Conservation (phyloP, 1,140 invertebrate genomes). For the Bombyx mori region ASM3026992v2 NC_085119.1:6112501-6113000, state of each 20-base stretch:
- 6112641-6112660: too few relatives aligned
- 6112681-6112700: too few relatives aligned
- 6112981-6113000: too few relatives aligned
- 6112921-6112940: slow-evolving; percentile 95
- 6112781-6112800: slow-evolving; percentile 93
- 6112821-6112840: slow-evolving; percentile 93
- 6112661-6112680: too few relatives aligned
- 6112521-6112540: slow-evolving; percentile 81
- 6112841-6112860: slow-evolving; percentile 92
- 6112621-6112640: too few relatives aligned
- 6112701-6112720: neutral
- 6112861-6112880: slow-evolving; percentile 93
- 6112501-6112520: slow-evolving; percentile 81
- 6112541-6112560: slow-evolving; percentile 77
- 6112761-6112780: slow-evolving; percentile 97
- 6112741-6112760: slow-evolving; percentile 77
- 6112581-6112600: slow-evolving; percentile 18
- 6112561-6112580: slow-evolving; percentile 87
- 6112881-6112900: slow-evolving; percentile 91
- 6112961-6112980: too few relatives aligned
- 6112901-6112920: slow-evolving; percentile 94
- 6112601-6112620: neutral
- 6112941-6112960: slow-evolving; percentile 23
- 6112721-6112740: neutral
- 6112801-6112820: slow-evolving; percentile 98